Percentiles rank a stretch among this genome's conserved stretches.
These are phyloP conservation scores for Taxidea taxus DNA, from an alignment of 2,113 vertebrate genomes.

Conservation along the genomic window DNA sequence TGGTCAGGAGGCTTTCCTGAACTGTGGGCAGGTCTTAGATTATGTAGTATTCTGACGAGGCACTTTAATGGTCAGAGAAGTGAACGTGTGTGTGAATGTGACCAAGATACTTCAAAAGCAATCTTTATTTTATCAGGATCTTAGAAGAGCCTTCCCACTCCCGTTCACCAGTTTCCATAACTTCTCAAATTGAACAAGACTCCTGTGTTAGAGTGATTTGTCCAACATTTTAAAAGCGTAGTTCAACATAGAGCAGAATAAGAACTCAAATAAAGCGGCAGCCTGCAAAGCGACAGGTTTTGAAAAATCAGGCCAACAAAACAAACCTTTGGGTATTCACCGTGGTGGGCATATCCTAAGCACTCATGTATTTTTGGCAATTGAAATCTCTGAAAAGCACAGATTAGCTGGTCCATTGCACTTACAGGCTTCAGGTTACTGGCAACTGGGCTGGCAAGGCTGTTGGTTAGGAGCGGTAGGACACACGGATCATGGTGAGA, in stretches of 20 bases:
- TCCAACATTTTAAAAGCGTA: not conserved
- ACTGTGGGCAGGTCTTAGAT: not conserved
- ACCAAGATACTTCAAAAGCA: not conserved
- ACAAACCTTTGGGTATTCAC: not conserved
- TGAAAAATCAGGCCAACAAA: not conserved
- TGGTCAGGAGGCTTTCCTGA: not conserved
- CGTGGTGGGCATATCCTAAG: not conserved
- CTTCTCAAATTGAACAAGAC: not conserved
- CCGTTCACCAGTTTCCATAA: not conserved
- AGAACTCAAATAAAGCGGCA: not conserved
- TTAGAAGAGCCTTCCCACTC: not conserved
- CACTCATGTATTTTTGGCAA: not conserved
- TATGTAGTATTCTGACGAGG: not conserved
- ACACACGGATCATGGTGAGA: not conserved
- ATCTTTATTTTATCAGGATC: not conserved
- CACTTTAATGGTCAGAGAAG: not conserved
- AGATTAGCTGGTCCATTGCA: not conserved
- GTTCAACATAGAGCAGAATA: not conserved
- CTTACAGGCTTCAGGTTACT: not conserved
- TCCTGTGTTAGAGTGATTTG: not conserved
- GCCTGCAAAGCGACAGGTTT: not conserved
- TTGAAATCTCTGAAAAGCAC: not conserved
- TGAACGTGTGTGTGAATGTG: not conserved
- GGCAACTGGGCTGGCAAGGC: not conserved
- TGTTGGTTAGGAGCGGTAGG: not conserved